Evolutionary conservation across 2,888 invertebrate genomes (phyloP), one percentile per base, ranked within the genome.

Genomic region (Elysia crispata): DNA sequence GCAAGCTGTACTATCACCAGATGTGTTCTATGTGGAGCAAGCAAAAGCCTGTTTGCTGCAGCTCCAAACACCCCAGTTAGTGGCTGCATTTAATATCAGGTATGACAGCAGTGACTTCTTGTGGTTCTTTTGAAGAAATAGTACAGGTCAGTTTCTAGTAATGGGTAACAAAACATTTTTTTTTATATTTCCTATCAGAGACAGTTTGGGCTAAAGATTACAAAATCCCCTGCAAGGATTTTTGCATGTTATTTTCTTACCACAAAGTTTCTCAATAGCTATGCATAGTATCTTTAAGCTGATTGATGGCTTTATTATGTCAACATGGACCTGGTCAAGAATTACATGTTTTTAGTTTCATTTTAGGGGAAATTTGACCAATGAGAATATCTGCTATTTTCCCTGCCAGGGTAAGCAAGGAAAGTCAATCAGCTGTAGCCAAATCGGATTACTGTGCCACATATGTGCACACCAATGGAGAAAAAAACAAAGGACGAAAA

Each of bases 21-120:
- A 96, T 80, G 95, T 96, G 0, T 96, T 97, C 92, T 97, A 97
- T 87, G 96, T 97, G 0, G 97, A 97, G 93, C 97, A 97, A 92
- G 97, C 96, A 76, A 96, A 96, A 91, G 96, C 96, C 83, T 97
- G 97, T 3, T 91, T 97, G 11, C 84, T 90, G 76, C 90, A 91
- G 82, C 81, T 91, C n/a, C 86, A 86, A 79, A 83, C 87, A 64
- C 84, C 88, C 50, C 83, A 84, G 81, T 73, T 89, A 73, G 78
- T 86, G 41, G 77, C 83, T 57, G 84, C 82, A 25, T 86, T 87
- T 82, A 86, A 90, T 64, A 82, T 83, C 78, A 85, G 86, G 89
- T 90, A 82, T 60, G n/a, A n/a, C n/a, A n/a, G n/a, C n/a, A n/a
- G n/a, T n/a, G n/a, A n/a, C n/a, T 41, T 11, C 41, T 41, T 41